Conservation (phyloP, 2,113 vertebrate genomes). For the Thermophis baileyi region DNA sequence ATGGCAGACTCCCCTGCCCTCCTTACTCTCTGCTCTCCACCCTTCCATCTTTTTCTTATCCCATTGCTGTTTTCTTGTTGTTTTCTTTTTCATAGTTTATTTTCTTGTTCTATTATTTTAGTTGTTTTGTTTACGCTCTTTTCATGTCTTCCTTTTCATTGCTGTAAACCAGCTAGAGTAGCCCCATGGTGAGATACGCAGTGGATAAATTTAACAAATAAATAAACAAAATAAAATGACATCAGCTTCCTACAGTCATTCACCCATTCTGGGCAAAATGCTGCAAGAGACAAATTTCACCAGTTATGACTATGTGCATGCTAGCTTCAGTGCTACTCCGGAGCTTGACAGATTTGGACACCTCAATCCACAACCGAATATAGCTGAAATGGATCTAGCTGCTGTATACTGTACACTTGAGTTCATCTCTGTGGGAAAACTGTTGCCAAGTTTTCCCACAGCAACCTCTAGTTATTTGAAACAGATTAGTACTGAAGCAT, state of each 20-base stretch:
- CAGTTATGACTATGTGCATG: not conserved
- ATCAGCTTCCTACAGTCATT: not conserved
- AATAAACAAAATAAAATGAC: not conserved
- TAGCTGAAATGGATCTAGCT: not conserved
- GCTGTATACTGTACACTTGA: not conserved
- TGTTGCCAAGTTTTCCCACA: not conserved
- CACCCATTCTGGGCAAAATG: not conserved
- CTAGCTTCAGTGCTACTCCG: not conserved
- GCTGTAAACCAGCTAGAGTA: not conserved
- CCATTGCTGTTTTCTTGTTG: not conserved
- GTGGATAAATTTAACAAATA: not conserved
- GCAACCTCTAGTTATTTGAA: not conserved
- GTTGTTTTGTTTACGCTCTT: not conserved
- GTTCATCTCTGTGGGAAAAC: not conserved
- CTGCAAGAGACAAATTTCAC: not conserved
- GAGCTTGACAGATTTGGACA: not conserved
- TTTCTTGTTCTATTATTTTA: not conserved
- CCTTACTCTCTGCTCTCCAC: not conserved
- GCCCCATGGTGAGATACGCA: not conserved
- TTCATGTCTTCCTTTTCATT: not conserved
- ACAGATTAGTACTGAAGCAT: not conserved
- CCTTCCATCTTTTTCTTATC: not conserved
- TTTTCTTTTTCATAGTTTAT: not conserved
- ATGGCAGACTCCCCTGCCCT: not conserved
- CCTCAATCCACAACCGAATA: not conserved